Base-by-base conservation (phyloP, 2,888 invertebrate genomes). In the Leucozona laternaria region DNA sequence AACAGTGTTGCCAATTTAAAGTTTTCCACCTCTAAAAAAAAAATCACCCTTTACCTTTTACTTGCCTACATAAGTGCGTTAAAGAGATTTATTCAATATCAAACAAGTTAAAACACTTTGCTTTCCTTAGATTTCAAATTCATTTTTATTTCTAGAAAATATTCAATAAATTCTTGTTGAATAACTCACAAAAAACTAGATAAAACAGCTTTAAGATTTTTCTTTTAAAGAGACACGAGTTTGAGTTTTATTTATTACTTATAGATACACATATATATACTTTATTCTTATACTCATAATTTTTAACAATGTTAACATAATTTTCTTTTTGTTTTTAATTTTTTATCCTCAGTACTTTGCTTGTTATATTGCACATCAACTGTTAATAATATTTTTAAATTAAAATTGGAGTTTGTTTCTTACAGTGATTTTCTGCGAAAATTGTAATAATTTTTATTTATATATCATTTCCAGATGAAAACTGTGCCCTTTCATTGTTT, bases 321-420 rank as follows among this genome's bases (percentile, higher is more conserved):
- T 72, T 75, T 64, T 57, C 31, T 34, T 66, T 53, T 40, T 34
- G 15, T 43, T 50, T 45, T 20, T 48, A 48, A 50, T 22, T 68
- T 70, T 34, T 78, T 75, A 66, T n/a, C n/a, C 11, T 82, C 86
- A 86, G 86, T 86, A 81, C 81, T 40, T 73, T 86, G 37, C 62
- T 75, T 70, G 53, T 68, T 62, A 48, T 84, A 75, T 86, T 85
- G 81, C 81, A 75, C 72, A 62, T 68, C 53, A 77, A 78, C 78
- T 71, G 71, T 13, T 71, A 31, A 15, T 64, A 5, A 4, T 31
- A 31, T 17, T 80, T 79, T 75, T 78, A 71, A 82, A 82, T 79
- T 10, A 78, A 86, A 86, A 86, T 86, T 86, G 86, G 86, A 86
- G 86, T 86, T 82, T 82, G 75, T 75, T 79, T 82, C 86, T 86